These are phyloP conservation scores for Myopa testacea DNA, from an alignment of 2,888 invertebrate genomes.

Conservation along the genomic window DNA sequence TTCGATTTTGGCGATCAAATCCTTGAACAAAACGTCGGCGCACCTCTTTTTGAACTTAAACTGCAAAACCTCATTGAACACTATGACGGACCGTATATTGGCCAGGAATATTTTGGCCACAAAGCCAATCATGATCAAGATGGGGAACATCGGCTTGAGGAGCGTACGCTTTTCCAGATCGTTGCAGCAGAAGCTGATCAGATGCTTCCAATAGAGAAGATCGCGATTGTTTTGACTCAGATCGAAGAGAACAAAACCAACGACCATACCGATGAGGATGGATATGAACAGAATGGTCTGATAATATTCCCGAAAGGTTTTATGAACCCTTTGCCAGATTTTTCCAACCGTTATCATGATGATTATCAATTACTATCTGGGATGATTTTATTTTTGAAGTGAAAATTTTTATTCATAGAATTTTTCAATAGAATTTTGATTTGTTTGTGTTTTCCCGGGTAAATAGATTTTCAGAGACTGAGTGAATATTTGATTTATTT, in stretches of 20 bases:
- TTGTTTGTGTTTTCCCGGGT: too few species aligned
- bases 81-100: slow-evolving; percentile 50
- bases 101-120: slow-evolving; percentile 49
- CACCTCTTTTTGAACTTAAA: slow-evolving; percentile 65
- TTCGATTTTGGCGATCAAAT: slow-evolving; percentile 60
- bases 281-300: slow-evolving; percentile 49
- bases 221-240: slow-evolving; percentile 52
- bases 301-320: slow-evolving; percentile 51
- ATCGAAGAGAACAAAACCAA: slow-evolving; percentile 54
- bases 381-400: too few species aligned
- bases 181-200: slow-evolving; percentile 45
- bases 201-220: slow-evolving; percentile 51
- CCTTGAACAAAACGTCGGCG: slow-evolving; percentile 60
- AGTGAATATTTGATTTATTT: too few species aligned
- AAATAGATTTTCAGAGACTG: too few species aligned
- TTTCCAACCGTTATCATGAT: too few species aligned
- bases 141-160: slow-evolving; percentile 48
- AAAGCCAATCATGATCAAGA: slow-evolving; percentile 48
- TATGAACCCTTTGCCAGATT: too few species aligned
- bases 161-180: slow-evolving; percentile 50
- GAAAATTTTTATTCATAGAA: too few species aligned
- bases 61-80: slow-evolving; percentile 53
- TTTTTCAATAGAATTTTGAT: too few species aligned
- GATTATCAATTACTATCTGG: too few species aligned
- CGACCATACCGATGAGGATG: slow-evolving; percentile 43